phyloP scores from a whole-genome alignment of 2,797 vertebrate genomes.

The Macropodus opercularis region DNA sequence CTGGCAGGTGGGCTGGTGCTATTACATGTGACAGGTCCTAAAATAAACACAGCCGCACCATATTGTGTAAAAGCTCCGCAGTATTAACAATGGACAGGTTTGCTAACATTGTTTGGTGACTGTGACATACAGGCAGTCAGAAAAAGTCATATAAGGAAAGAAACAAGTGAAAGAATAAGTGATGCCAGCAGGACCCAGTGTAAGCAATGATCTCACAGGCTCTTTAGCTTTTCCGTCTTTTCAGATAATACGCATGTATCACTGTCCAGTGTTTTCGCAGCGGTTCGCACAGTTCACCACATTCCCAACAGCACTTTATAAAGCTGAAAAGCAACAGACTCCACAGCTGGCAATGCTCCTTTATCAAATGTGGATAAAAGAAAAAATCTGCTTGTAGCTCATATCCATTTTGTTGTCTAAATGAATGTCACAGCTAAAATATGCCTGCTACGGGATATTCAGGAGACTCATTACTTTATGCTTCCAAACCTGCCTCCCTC shows the following conservation, averaged over 20 bases:
- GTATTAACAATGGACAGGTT: constrained; percentile 63
- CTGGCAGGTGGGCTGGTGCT: constrained; percentile 53
- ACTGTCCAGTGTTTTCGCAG: constrained; percentile 28
- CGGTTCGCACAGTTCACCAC: constrained; percentile 21
- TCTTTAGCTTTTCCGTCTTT: constrained; percentile 40
- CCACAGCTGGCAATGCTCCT: constrained; percentile 45
- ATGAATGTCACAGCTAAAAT: constrained; percentile 77
- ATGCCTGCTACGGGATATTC: constrained; percentile 74
- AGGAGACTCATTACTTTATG: constrained; percentile 73
- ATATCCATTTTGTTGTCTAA: constrained; percentile 71
- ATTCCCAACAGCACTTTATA: constrained; percentile 19
- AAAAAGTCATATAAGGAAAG: constrained; percentile 53
- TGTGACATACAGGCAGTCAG: constrained; percentile 53
- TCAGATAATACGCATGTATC: constrained; percentile 49
- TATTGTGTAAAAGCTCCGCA: constrained; percentile 60
- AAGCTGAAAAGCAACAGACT: constrained; percentile 48
- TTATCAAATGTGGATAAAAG: constrained; percentile 61
- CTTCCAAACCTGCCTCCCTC: constrained; percentile 71
- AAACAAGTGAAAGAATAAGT: constrained; percentile 38
- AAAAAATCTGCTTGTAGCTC: constrained; percentile 48
- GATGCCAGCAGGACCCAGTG: constrained; percentile 25
- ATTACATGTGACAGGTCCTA: constrained; percentile 66
- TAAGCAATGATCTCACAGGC: constrained; percentile 50
- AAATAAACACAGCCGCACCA: constrained; percentile 69
- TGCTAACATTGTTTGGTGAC: constrained; percentile 65